Conservation (phyloP, 2,113 vertebrate genomes). For the Panthera uncia region DNA sequence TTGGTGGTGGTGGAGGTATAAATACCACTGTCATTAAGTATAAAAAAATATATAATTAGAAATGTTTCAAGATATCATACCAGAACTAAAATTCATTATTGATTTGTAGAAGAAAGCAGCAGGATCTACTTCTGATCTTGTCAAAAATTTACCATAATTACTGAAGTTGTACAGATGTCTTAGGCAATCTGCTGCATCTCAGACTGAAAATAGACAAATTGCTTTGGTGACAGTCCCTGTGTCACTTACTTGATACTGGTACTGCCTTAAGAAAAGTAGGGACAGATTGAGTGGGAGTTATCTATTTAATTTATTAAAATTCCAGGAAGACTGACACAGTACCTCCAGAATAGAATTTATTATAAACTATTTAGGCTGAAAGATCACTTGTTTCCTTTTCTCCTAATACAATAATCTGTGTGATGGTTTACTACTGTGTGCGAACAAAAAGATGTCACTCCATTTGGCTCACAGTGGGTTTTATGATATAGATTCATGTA, state of each 20-base stretch:
- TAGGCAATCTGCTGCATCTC: not conserved
- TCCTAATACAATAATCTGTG: not conserved
- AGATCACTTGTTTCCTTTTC: conserved; percentile 30
- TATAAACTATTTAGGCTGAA: conserved; percentile 10
- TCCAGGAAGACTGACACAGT: not conserved
- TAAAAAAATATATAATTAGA: not conserved
- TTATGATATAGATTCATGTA: not conserved
- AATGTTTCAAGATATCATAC: not conserved
- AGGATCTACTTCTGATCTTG: not conserved
- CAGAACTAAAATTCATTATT: not conserved
- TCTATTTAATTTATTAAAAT: not conserved
- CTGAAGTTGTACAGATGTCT: not conserved
- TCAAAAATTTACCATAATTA: not conserved
- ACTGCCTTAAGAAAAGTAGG: not conserved
- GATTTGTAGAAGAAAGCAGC: not conserved
- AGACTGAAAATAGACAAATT: not conserved
- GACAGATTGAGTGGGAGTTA: not conserved
- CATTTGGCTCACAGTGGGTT: not conserved
- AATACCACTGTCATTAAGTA: too few species aligned
- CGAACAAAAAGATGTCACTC: not conserved
- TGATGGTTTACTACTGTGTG: not conserved
- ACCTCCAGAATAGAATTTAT: conserved; percentile 13
- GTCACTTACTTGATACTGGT: not conserved
- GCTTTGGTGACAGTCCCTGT: not conserved
- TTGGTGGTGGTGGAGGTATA: not conserved